These are phyloP conservation scores for Mnemiopsis leidyi DNA, from an alignment of 37 sponge, comb jelly and placozoan genomes.

Conservation along the genomic window DNA sequence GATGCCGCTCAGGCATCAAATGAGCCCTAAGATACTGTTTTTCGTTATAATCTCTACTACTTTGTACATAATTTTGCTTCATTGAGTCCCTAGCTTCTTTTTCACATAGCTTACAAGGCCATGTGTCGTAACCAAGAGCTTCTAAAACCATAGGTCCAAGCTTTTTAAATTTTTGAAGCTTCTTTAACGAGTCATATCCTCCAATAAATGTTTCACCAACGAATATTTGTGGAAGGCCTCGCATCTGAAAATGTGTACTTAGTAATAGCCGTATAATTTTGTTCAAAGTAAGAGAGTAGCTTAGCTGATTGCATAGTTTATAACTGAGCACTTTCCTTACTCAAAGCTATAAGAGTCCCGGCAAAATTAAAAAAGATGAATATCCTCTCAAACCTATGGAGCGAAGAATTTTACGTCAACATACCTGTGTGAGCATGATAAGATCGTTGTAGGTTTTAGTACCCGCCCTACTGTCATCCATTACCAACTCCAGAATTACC, in stretches of 20 bases:
- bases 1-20: background rate
- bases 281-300: no score
- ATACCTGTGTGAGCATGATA: background rate
- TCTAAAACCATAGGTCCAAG: background rate
- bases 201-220: conserved; percentile 1
- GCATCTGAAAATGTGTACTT: background rate
- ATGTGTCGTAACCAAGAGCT: background rate
- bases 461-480: conserved; percentile 20
- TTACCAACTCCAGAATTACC: background rate
- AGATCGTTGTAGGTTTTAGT: conserved; percentile 12
- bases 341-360: no score
- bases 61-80: background rate
- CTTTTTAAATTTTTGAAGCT: background rate
- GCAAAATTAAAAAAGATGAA: no score
- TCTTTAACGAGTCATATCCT: conserved; percentile 3
- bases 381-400: no score
- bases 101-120: background rate
- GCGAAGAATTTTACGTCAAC: no score
- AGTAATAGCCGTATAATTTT: no score
- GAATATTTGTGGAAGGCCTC: conserved; percentile 4
- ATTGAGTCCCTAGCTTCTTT: background rate
- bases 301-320: no score
- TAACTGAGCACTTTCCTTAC: no score
- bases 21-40: background rate
- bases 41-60: background rate